Percentiles rank a stretch among this genome's conserved stretches.
Conservation (phyloP, 1,140 invertebrate genomes). For the Zaprionus inermis region DNA sequence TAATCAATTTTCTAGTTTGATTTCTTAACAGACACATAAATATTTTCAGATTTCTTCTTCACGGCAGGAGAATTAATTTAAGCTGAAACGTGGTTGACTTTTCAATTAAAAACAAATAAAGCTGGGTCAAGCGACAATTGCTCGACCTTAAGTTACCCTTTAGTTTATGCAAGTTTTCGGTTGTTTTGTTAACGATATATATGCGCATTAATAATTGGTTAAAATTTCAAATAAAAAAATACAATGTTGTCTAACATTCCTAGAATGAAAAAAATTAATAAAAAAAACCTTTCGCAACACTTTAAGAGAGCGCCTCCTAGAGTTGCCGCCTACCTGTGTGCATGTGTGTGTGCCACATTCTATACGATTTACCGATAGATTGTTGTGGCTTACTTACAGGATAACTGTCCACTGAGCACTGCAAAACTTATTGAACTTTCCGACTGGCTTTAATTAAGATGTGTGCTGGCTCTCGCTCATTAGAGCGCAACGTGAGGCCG, state of each 20-base stretch:
- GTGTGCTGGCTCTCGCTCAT: conserved; percentile 41
- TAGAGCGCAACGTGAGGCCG: conserved; percentile 42
- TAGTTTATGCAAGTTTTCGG: neutral
- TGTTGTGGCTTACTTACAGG: conserved; percentile 5
- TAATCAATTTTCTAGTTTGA: neutral
- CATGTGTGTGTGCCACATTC: too few relatives aligned
- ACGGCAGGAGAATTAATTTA: neutral
- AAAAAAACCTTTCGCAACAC: too few relatives aligned
- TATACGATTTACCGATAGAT: neutral
- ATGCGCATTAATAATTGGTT: neutral
- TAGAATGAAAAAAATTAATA: too few relatives aligned
- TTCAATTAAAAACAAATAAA: conserved; percentile 9
- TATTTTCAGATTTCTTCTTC: neutral
- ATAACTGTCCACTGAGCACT: neutral
- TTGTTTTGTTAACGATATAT: neutral
- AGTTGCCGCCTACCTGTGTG: too few relatives aligned
- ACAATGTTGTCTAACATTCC: too few relatives aligned
- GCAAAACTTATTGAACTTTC: conserved; percentile 12
- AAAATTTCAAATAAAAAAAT: too few relatives aligned
- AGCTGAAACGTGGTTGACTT: neutral
- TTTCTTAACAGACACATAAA: too few relatives aligned
- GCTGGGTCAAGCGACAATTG: neutral
- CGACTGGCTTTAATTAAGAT: conserved; percentile 44
- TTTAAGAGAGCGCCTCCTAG: too few relatives aligned
- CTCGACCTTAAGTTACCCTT: neutral